These are phyloP conservation scores for Siderastrea siderea DNA, from an alignment of 92 coral and sea anemone genomes.

Conservation along the genomic window DNA sequence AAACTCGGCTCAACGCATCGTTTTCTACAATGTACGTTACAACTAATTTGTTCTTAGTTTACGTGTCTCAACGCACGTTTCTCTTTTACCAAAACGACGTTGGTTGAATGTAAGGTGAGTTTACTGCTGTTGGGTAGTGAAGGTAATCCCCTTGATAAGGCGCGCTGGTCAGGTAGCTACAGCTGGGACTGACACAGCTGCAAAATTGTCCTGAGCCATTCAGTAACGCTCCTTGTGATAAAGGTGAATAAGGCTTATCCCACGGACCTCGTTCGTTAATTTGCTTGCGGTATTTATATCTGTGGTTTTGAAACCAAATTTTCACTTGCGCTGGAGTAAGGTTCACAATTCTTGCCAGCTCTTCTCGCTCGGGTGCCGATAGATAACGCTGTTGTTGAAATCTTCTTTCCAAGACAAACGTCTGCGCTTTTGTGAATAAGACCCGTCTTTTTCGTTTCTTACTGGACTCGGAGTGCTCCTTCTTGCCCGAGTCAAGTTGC, in stretches of 20 bases:
- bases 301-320: constrained; percentile 99
- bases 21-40: background rate
- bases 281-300: constrained; percentile 97
- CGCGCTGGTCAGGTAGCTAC: constrained; percentile 83
- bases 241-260: constrained; percentile 86
- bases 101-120: constrained; percentile 83
- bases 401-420: constrained; percentile 94
- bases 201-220: constrained; percentile 88
- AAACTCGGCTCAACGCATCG: constrained; percentile 12
- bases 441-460: constrained; percentile 87
- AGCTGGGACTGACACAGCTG: constrained; percentile 84
- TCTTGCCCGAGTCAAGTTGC: constrained; percentile 37
- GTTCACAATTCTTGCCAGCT: constrained; percentile 93
- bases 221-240: constrained; percentile 75
- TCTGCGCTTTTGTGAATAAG: constrained; percentile 98
- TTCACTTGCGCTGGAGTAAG: constrained; percentile 99
- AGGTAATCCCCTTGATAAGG: constrained; percentile 83
- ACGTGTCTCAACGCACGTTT: background rate
- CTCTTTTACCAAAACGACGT: constrained; percentile 76
- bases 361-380: constrained; percentile 99
- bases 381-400: constrained; percentile 97
- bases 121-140: constrained; percentile 79
- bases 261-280: constrained; percentile 97
- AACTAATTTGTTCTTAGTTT: background rate
- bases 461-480: constrained; percentile 18